Evolutionary conservation across 1,140 invertebrate genomes (phyloP), one percentile per base, ranked within the genome.

Genomic region (Heliconius melpomene): DNA sequence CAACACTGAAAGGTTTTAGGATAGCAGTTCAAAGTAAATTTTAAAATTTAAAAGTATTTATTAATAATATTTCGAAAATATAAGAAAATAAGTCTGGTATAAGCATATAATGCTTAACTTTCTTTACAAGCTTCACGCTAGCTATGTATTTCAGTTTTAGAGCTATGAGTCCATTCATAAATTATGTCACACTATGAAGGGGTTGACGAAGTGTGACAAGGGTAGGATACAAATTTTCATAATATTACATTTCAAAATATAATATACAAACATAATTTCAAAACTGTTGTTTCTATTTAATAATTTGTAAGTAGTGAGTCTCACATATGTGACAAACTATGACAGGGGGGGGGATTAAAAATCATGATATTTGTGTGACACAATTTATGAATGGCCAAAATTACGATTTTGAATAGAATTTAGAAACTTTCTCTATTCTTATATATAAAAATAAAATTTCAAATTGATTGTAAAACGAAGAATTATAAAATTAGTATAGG

Each of bases 401-500:
- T 60, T 60, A 60, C 54, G n/a, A 26, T 60, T 60, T 60, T 60
- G 20, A 66, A 66, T 66, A 66, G 23, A 66, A 29, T 66, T 26
- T 66, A 66, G 26, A 26, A 84, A 86, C 87, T 91, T 85, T 89
- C 85, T 86, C 86, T 85, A 85, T 84, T 84, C 86, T 82, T 78
- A 60, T 77, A 78, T 83, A 82, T 81, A 86, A 87, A 84, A 83
- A 86, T 84, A 85, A 78, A 81, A 77, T 80, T 85, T 80, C 87
- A 89, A 83, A 84, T 83, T 82, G 77, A 87, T 86, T 88, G 85
- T 85, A 85, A 90, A 89, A 80, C 84, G 85, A 88, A 82, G 83
- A 86, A 87, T 85, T 89, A 87, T 87, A 86, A 88, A 87, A 85
- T 86, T 90, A 90, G 88, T 79, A 84, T 84, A 85, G 77, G 32